Conservation (phyloP, 2,888 invertebrate species). For the Diplazon laetatorius region DNA sequence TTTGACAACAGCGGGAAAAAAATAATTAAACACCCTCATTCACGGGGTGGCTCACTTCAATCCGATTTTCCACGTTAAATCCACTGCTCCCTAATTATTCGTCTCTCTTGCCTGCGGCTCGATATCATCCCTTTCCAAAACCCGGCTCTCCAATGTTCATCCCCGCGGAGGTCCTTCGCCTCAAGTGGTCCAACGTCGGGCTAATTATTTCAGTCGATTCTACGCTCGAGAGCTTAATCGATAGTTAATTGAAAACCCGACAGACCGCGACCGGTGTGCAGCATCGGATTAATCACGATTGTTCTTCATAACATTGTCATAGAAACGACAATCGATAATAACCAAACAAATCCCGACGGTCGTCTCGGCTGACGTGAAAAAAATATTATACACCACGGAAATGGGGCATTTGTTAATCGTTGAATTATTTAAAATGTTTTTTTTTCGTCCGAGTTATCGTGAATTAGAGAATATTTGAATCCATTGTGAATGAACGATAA, state of each 20-base stretch:
- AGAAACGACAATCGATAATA: slow-evolving; percentile 9
- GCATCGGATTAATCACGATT: slow-evolving; percentile 48
- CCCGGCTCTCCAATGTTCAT: slow-evolving; percentile 35
- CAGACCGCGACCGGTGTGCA: slow-evolving; percentile 10
- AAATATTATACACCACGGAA: too few species aligned
- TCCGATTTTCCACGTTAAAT: slow-evolving; percentile 48
- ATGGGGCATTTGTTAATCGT: too few species aligned
- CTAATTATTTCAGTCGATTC: slow-evolving; percentile 63
- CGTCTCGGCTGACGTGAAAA: too few species aligned
- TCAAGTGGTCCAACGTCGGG: slow-evolving; percentile 54
- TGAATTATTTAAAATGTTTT: too few species aligned
- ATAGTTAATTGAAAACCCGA: slow-evolving; percentile 58
- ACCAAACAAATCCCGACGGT: not conserved
- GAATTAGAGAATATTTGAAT: too few species aligned
- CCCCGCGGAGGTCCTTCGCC: slow-evolving; percentile 14
- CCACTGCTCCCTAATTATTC: slow-evolving; percentile 54
- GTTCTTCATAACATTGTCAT: slow-evolving; percentile 44
- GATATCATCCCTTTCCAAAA: not conserved
- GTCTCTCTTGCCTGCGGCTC: slow-evolving; percentile 50
- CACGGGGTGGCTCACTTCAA: slow-evolving; percentile 42
- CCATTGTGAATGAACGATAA: too few species aligned
- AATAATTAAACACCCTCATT: slow-evolving; percentile 57
- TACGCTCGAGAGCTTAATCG: slow-evolving; percentile 59
- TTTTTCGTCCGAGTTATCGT: too few species aligned
- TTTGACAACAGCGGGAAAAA: slow-evolving; percentile 31